A percentile compares a stretch with the other conserved stretches of the same genome.
Conservation (phyloP, 2,797 vertebrate species). For the Perodicticus potto region DNA sequence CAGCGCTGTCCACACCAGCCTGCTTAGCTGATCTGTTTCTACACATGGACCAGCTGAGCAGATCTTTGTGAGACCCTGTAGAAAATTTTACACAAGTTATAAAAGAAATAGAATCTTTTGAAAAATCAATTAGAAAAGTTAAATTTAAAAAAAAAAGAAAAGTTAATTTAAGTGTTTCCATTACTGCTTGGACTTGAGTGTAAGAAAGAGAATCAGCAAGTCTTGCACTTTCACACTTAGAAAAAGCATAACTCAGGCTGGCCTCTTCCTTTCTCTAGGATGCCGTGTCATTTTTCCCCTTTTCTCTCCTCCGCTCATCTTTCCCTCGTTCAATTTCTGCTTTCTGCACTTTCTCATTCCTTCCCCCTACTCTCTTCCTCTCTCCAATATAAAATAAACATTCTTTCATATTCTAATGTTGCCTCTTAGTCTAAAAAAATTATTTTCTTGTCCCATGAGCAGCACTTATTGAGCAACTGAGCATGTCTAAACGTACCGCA, state of each 20-base stretch:
- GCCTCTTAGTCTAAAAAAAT: too few relatives aligned
- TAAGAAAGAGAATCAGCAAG: neutral
- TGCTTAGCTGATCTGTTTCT: neutral
- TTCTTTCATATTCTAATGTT: too few relatives aligned
- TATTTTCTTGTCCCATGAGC: too few relatives aligned
- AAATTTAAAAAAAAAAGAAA: neutral
- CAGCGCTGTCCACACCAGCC: neutral
- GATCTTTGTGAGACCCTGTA: neutral
- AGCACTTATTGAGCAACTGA: too few relatives aligned
- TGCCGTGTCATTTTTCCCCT: too few relatives aligned
- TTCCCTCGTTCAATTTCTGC: too few relatives aligned
- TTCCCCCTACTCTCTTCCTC: too few relatives aligned
- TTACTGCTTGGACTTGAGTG: neutral
- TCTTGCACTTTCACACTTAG: neutral
- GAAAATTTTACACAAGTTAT: neutral
- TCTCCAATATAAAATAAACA: too few relatives aligned
- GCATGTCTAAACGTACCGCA: too few relatives aligned
- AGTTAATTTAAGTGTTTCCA: constrained; percentile 3
- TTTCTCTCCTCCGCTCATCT: too few relatives aligned
- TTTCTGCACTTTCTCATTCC: too few relatives aligned
- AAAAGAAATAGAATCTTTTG: neutral
- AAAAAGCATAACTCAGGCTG: neutral
- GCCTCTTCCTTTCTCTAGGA: too few relatives aligned
- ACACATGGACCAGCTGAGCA: neutral
- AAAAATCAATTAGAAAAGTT: neutral